Evolutionary conservation across 2,113 vertebrate genomes (phyloP), one percentile per base, ranked within the genome.

Genomic region (Lanius collurio): DNA sequence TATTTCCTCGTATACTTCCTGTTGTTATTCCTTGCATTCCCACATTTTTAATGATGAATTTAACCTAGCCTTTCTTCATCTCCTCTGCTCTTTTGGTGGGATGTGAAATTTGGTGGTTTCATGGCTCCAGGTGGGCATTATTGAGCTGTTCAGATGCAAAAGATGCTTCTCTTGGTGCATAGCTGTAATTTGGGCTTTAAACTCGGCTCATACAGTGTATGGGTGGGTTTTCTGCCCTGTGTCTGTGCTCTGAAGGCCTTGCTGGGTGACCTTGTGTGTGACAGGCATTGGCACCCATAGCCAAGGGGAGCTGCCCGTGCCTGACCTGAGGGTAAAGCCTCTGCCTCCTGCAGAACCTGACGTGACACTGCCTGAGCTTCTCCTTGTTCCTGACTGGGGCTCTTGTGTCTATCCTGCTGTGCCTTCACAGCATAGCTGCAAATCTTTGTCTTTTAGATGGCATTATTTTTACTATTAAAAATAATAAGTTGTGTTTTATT

Each of bases 141-240:
- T 2, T 12, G 56, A 56, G 42, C 59, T 35, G 24, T 56, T 73
- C 2, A 27, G 75, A 20, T 50, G 79, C 63, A 39, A n/a, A 77
- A 83, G 64, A 5, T 65, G 18, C 15, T 86, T 83, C 35, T 88
- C 46, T 42, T 1, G 37, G 52, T 56, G 55, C 20, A 4, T 31
- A 23, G 28, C 59, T 93, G 56, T 28, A 27, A 55, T 67, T 42
- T 56, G 41, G 59, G 60, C 6, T 77, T 69, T 57, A 21, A 12
- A 30, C 10, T 52, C 6, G 1, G 46, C 23, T 42, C 41, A 1
- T 11, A 2, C 9, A 35, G 24, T 4, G 2, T 6, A 9, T 12
- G 60, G 33, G 10, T n/a, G 60, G 39, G 0, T 59, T 83, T 86
- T 80, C 28, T 76, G 82, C 37, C 4, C 22, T 3, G 65, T 13